Percentiles rank a stretch among this genome's conserved stretches.
Conservation (phyloP, 2,888 invertebrate species). For the Piscicola geometra region DNA sequence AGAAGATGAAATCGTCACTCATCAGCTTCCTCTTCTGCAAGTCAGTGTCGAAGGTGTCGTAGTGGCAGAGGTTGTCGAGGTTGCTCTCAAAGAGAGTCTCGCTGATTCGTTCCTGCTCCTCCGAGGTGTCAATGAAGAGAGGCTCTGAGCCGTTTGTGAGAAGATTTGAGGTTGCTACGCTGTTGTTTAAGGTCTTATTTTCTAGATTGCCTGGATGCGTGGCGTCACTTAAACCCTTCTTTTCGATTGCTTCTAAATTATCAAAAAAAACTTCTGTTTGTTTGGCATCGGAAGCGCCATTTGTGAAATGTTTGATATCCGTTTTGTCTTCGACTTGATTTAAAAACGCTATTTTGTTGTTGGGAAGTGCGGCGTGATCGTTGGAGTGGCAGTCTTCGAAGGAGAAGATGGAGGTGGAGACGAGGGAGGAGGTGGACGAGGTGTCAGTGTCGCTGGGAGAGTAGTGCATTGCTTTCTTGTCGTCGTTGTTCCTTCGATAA, state of each 20-base stretch:
- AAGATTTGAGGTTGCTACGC: too few species aligned
- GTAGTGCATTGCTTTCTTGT: not conserved
- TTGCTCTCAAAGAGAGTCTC: conserved; percentile 23
- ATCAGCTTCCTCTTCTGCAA: conserved; percentile 7
- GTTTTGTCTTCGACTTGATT: too few species aligned
- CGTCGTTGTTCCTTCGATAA: conserved; percentile 5
- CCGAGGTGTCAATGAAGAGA: not conserved
- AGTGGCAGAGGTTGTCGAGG: conserved; percentile 23
- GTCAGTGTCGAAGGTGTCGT: conserved; percentile 21
- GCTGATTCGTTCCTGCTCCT: not conserved
- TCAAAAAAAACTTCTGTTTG: not conserved
- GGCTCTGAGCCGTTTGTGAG: not conserved
- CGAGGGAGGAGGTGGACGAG: not conserved
- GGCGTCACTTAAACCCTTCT: not conserved
- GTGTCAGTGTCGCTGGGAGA: conserved; percentile 1
- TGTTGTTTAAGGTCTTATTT: too few species aligned
- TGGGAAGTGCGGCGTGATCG: not conserved
- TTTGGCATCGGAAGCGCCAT: not conserved
- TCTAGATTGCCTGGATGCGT: not conserved
- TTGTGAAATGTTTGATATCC: not conserved
- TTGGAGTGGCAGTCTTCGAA: not conserved
- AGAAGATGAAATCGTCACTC: not conserved
- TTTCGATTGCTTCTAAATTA: not conserved
- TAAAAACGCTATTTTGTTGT: not conserved
- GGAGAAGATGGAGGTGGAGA: not conserved